phyloP scores from a whole-genome alignment of 2,113 vertebrate species.

The Indicator indicator region DNA sequence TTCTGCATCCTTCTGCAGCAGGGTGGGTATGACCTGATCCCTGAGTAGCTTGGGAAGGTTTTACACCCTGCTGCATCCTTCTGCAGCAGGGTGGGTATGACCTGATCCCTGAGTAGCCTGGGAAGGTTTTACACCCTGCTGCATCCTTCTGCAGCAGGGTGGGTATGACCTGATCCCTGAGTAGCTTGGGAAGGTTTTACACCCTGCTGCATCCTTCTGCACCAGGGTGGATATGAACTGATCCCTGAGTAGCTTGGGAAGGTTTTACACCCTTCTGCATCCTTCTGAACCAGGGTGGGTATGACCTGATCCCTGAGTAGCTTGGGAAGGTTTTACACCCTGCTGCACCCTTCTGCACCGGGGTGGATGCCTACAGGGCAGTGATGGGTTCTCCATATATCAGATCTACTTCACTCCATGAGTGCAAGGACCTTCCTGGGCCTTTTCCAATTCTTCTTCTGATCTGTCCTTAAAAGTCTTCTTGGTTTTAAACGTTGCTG shows the following conservation, averaged over 20 bases:
- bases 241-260: not conserved
- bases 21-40: not conserved
- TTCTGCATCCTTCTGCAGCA: not conserved
- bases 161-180: not conserved
- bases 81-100: not conserved
- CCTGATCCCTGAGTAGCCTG: not conserved
- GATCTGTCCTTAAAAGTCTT: not conserved
- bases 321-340: slow-evolving; percentile 5
- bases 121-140: not conserved
- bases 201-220: not conserved
- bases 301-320: not conserved
- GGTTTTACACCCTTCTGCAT: not conserved
- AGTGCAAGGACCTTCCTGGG: not conserved
- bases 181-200: slow-evolving; percentile 1
- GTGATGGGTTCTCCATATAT: not conserved
- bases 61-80: not conserved
- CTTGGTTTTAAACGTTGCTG: not conserved
- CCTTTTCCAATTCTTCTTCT: not conserved
- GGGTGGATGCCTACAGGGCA: not conserved
- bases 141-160: not conserved
- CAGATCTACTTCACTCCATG: fast-evolving
- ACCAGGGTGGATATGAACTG: not conserved
- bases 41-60: not conserved
- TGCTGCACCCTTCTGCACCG: not conserved
- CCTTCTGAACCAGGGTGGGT: not conserved